Conservation (phyloP, 2,888 invertebrate genomes). For the Dryocosmus kuriphilus region DNA sequence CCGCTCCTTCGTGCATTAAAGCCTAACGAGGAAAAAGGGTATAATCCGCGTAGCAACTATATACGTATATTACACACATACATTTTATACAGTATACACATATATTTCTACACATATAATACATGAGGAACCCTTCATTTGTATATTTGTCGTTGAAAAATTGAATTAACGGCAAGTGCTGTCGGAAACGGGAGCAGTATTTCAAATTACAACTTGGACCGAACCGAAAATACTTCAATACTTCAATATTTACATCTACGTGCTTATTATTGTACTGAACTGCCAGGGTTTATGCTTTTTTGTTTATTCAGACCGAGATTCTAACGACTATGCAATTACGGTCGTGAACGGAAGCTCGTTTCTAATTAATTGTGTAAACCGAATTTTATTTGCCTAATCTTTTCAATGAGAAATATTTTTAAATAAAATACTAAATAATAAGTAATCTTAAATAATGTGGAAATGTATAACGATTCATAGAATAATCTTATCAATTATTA, state of each 20-base stretch:
- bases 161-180: constrained; percentile 18
- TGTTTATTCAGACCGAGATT: neutral
- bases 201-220: neutral
- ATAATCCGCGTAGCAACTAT: constrained; percentile 18
- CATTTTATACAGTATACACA: neutral
- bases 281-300: neutral
- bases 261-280: neutral
- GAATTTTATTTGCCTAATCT: too few relatives aligned
- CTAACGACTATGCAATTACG: neutral
- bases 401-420: too few relatives aligned
- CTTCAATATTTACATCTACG: neutral
- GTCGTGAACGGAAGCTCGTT: neutral
- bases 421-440: too few relatives aligned
- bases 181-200: constrained; percentile 11
- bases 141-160: constrained; percentile 26
- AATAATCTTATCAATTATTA: too few relatives aligned
- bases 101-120: neutral
- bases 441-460: too few relatives aligned
- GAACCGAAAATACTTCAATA: neutral
- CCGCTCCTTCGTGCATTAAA: constrained; percentile 52
- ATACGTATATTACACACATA: neutral
- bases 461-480: too few relatives aligned
- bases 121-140: constrained; percentile 4
- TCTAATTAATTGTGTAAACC: neutral
- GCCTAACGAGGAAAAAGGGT: constrained; percentile 38